These are phyloP conservation scores for Macrotus californicus DNA, from an alignment of 2,113 vertebrate species.

Conservation along the genomic window DNA sequence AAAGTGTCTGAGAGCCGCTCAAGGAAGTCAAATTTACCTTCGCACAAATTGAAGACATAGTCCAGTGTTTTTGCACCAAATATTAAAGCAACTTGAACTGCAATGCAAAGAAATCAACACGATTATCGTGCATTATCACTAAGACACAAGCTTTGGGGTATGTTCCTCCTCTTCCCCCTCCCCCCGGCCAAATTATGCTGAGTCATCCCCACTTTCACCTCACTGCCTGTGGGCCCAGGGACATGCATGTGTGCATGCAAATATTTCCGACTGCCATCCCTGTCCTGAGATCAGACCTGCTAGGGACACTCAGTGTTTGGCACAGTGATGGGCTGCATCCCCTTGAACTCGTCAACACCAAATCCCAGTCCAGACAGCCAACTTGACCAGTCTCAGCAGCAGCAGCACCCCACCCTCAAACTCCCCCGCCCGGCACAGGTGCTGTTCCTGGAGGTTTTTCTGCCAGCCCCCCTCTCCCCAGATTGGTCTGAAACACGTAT, in stretches of 20 bases:
- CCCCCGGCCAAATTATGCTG: not conserved
- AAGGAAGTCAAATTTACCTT: conserved; percentile 82
- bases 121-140: not conserved
- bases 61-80: conserved; percentile 81
- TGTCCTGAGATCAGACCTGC: not conserved
- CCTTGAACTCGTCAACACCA: not conserved
- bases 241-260: not conserved
- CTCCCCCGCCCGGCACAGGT: too few relatives aligned
- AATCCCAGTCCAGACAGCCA: not conserved
- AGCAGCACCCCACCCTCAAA: not conserved
- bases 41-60: conserved; percentile 79
- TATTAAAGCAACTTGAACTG: conserved; percentile 76
- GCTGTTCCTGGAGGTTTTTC: not conserved
- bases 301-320: not conserved
- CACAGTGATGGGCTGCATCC: not conserved
- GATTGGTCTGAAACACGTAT: not conserved
- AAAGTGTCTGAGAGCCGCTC: conserved; percentile 80
- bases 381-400: not conserved
- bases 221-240: not conserved
- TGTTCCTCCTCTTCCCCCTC: not conserved
- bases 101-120: conserved; percentile 60
- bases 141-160: not conserved
- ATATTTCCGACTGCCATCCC: not conserved
- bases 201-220: not conserved
- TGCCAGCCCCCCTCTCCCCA: not conserved